These are phyloP conservation scores for Lycaena phlaeas DNA, from an alignment of 2,888 invertebrate genomes.

Conservation along the genomic window DNA sequence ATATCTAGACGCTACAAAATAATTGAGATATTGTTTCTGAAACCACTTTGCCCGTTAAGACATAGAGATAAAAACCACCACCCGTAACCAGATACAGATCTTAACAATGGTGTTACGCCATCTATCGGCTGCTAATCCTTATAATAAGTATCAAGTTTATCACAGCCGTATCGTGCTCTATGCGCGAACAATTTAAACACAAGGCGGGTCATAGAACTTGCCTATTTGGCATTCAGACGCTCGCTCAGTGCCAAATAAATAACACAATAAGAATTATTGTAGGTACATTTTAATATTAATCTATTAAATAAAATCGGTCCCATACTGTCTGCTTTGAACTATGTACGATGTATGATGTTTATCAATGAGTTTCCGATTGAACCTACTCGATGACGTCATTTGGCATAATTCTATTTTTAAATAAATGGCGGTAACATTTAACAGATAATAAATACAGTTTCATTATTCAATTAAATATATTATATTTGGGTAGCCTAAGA, in stretches of 20 bases:
- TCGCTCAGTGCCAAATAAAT: constrained; percentile 59
- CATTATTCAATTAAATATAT: no score
- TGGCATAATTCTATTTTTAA: no score
- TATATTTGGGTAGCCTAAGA: no score
- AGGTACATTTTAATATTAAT: constrained; percentile 26
- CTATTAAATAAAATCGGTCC: constrained; percentile 39
- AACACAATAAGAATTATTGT: constrained; percentile 58
- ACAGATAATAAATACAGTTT: no score
- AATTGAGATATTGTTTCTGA: no score
- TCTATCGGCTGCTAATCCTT: background rate
- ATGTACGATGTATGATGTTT: no score
- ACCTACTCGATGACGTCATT: no score
- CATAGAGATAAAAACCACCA: no score
- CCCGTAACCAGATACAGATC: background rate
- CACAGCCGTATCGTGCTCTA: constrained; percentile 10
- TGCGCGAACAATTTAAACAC: constrained; percentile 11
- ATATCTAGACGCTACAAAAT: no score
- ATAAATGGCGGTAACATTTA: no score
- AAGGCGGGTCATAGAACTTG: constrained; percentile 55
- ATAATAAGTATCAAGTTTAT: constrained; percentile 17
- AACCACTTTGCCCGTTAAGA: no score
- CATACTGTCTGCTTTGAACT: constrained; percentile 46
- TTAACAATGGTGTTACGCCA: background rate
- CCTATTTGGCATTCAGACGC: constrained; percentile 61
- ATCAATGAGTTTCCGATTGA: no score